phyloP scores from a whole-genome alignment of 37 sponge, comb jelly and placozoan genomes.

The Eunapius fragilis region DNA sequence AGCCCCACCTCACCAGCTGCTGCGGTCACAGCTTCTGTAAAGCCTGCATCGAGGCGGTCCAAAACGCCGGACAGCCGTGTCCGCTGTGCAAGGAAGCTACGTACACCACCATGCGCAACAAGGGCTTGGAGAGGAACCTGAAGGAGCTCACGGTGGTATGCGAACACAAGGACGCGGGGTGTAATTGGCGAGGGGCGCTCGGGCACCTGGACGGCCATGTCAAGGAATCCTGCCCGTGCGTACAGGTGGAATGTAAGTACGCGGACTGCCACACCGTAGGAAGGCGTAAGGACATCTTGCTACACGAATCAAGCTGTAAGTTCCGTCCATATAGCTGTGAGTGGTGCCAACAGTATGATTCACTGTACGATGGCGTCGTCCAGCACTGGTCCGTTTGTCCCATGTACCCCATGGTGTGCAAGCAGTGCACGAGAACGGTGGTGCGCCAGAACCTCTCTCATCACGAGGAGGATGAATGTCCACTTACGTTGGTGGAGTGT shows the following conservation, averaged over 20 bases:
- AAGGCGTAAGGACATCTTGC: not conserved
- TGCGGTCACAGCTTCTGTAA: slow-evolving; percentile 35
- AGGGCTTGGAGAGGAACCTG: slow-evolving; percentile 11
- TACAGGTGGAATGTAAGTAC: slow-evolving; percentile 5
- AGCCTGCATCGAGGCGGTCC: slow-evolving; percentile 15
- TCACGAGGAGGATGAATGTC: slow-evolving; percentile 16
- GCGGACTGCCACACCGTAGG: not conserved
- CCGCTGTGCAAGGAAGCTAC: slow-evolving; percentile 9
- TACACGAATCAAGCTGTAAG: not conserved
- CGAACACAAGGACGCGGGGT: slow-evolving; percentile 11
- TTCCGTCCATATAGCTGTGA: slow-evolving; percentile 33
- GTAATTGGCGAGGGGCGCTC: slow-evolving; percentile 39
- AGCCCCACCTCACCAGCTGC: slow-evolving; percentile 36
- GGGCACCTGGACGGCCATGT: slow-evolving; percentile 1
- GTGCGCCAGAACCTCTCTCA: slow-evolving; percentile 1
- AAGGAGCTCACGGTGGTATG: slow-evolving; percentile 10
- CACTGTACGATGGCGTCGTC: slow-evolving; percentile 18
- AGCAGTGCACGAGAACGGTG: not conserved
- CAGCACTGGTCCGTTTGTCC: slow-evolving; percentile 9
- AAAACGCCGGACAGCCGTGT: slow-evolving; percentile 8
- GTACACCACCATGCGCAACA: slow-evolving; percentile 11
- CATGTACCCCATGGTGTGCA: slow-evolving; percentile 4
- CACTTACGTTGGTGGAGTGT: slow-evolving; percentile 6
- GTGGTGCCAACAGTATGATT: slow-evolving; percentile 5
- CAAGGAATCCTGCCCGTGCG: slow-evolving; percentile 2